A percentile compares a stretch with the other conserved stretches of the same genome.
Evolutionary conservation across 2,797 vertebrate species (phyloP).

Genomic region (Acanthurus leucopareius): DNA sequence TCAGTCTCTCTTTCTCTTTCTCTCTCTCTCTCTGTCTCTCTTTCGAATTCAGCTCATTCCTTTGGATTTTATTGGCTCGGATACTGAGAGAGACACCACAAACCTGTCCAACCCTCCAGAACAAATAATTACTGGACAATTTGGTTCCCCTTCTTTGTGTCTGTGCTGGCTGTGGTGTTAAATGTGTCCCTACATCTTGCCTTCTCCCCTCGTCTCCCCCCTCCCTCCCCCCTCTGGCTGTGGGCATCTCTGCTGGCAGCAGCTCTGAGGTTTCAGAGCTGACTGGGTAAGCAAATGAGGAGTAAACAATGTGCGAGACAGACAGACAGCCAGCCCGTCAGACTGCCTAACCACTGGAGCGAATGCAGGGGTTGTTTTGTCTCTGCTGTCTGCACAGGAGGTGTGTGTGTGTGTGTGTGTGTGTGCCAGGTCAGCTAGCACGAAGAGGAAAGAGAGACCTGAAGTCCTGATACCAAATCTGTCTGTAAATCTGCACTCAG

Average conservation of each 20-base stretch:
- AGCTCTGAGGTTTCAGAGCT: slow-evolving; percentile 58
- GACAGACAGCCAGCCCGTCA: slow-evolving; percentile 57
- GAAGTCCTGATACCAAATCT: slow-evolving; percentile 11
- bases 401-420: slow-evolving; percentile 11
- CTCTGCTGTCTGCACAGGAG: slow-evolving; percentile 34
- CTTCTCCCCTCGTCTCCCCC: background rate
- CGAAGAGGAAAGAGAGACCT: slow-evolving; percentile 12
- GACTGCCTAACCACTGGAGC: slow-evolving; percentile 62
- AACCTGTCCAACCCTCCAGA: slow-evolving; percentile 19
- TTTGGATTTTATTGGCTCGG: slow-evolving; percentile 5
- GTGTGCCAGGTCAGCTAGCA: background rate
- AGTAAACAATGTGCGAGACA: slow-evolving; percentile 74
- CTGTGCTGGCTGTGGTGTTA: slow-evolving; percentile 16
- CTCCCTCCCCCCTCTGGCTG: background rate
- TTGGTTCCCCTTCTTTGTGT: background rate
- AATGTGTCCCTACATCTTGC: slow-evolving; percentile 26
- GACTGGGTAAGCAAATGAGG: slow-evolving; percentile 62
- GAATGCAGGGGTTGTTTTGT: slow-evolving; percentile 40
- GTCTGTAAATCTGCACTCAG: too few relatives aligned
- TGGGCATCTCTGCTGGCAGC: slow-evolving; percentile 61
- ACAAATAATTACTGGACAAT: slow-evolving; percentile 27
- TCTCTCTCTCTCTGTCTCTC: background rate
- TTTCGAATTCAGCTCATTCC: slow-evolving; percentile 6
- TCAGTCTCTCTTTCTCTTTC: slow-evolving; percentile 30
- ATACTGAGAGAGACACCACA: slow-evolving; percentile 4